Conservation (phyloP, 2,113 vertebrate genomes). For the Tor tambroides region DNA sequence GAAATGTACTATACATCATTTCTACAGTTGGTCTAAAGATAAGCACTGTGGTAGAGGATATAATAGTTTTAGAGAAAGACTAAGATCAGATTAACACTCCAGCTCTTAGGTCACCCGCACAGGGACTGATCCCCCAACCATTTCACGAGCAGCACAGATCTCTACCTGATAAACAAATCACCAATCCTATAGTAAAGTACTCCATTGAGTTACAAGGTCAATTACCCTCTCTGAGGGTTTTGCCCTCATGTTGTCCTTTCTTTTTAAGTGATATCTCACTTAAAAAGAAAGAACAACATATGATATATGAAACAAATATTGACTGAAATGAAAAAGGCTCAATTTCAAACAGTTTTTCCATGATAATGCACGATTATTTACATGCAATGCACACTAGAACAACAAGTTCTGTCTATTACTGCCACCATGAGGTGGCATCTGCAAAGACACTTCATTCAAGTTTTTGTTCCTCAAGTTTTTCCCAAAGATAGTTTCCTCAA, state of each 20-base stretch:
- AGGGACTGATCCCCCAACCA: not conserved
- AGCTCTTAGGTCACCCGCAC: not conserved
- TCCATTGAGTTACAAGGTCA: not conserved
- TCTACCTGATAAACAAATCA: not conserved
- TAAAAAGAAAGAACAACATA: not conserved
- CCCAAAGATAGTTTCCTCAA: not conserved
- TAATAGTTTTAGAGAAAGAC: not conserved
- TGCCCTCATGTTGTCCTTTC: too few species aligned
- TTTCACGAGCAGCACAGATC: not conserved
- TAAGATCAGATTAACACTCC: not conserved
- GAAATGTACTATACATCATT: not conserved
- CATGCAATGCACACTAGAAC: not conserved
- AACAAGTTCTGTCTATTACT: slow-evolving; percentile 63
- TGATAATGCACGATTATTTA: not conserved
- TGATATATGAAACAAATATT: not conserved
- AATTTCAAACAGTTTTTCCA: not conserved
- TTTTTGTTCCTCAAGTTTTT: not conserved
- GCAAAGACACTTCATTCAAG: not conserved
- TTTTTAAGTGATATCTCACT: not conserved
- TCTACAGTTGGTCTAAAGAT: not conserved
- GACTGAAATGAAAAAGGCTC: slow-evolving; percentile 7
- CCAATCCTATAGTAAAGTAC: not conserved
- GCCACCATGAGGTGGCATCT: slow-evolving; percentile 71
- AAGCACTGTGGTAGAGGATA: not conserved
- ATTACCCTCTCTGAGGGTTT: not conserved